Conservation (phyloP, 1,140 invertebrate species). For the Lineus longissimus region DNA sequence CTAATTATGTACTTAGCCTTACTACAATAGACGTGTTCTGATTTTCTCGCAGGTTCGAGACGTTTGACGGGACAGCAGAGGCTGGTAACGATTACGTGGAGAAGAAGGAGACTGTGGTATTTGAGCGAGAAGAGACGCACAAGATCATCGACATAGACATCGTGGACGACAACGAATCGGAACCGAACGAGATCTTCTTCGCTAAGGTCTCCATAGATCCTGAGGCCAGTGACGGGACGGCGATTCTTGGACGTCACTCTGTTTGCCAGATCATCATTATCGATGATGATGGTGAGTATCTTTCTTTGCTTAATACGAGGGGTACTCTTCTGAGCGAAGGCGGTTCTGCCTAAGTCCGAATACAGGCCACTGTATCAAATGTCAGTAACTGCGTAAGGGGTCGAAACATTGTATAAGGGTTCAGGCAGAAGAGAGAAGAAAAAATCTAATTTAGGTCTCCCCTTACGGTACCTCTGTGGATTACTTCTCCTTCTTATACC, state of each 20-base stretch:
- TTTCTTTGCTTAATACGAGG: too few species aligned
- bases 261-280: conserved; percentile 66
- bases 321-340: too few species aligned
- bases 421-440: too few species aligned
- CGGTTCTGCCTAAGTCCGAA: too few species aligned
- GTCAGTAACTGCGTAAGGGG: too few species aligned
- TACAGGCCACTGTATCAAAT: too few species aligned
- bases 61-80: conserved; percentile 63
- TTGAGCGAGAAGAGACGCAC: conserved; percentile 58
- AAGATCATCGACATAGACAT: conserved; percentile 61
- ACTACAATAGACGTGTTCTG: too few species aligned
- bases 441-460: too few species aligned
- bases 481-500: too few species aligned
- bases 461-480: too few species aligned
- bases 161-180: conserved; percentile 65
- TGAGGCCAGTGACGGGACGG: conserved; percentile 14
- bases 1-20: too few species aligned
- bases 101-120: conserved; percentile 60
- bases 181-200: conserved; percentile 66
- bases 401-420: too few species aligned
- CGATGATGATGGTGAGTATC: conserved; percentile 57
- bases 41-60: conserved; percentile 62
- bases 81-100: conserved; percentile 60
- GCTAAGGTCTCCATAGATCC: conserved; percentile 56
- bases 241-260: conserved; percentile 52